These are phyloP conservation scores for Lagopus leucura DNA, from an alignment of 2,113 vertebrate species.

Conservation along the genomic window DNA sequence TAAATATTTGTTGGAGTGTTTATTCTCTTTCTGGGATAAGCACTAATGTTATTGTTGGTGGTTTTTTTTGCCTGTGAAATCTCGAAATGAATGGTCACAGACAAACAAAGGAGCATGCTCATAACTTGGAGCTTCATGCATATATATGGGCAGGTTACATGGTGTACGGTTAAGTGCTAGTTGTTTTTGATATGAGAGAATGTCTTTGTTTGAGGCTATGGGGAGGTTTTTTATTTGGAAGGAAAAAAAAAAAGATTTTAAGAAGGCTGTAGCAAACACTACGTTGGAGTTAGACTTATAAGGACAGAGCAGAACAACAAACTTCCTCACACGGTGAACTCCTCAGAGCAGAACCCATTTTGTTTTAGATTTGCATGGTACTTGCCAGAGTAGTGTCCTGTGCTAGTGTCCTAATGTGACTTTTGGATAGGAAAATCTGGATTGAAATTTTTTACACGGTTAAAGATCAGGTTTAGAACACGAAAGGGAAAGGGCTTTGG, in stretches of 20 bases:
- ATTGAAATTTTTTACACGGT: background rate
- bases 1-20: background rate
- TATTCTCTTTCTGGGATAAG: background rate
- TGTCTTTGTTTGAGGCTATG: background rate
- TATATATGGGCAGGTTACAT: fast-evolving
- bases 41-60: background rate
- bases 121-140: background rate
- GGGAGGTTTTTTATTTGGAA: background rate
- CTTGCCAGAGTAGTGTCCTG: background rate
- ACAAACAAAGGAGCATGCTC: background rate
- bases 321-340: background rate
- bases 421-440: background rate
- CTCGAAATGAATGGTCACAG: background rate
- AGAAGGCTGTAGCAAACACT: background rate
- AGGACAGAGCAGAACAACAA: background rate
- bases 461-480: background rate
- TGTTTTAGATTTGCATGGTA: background rate
- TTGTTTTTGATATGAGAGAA: background rate
- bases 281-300: slow-evolving; percentile 9
- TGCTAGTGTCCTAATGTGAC: background rate
- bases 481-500: background rate
- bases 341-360: background rate
- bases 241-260: background rate
- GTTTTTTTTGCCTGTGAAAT: background rate
- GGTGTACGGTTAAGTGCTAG: background rate